Conservation (phyloP, 2,797 vertebrate genomes). For the Typhlichthys eigenmanni region DNA sequence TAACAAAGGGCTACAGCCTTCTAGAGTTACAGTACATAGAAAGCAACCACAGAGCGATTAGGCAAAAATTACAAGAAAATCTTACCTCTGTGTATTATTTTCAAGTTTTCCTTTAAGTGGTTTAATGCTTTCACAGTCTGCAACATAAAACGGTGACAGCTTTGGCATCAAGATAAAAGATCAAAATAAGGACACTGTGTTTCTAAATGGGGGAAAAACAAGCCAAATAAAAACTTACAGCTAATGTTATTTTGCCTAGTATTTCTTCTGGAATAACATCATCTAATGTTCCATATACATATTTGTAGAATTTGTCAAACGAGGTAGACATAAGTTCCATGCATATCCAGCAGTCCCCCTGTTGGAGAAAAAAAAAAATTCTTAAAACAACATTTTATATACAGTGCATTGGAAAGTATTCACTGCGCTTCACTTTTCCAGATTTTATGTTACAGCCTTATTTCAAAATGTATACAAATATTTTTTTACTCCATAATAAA, state of each 20-base stretch:
- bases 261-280: constrained; percentile 99
- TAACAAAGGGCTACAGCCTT: neutral
- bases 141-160: constrained; percentile 3
- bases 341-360: constrained; percentile 99
- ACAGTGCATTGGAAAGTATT: neutral
- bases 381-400: neutral
- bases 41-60: neutral
- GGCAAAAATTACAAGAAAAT: neutral
- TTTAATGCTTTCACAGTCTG: constrained; percentile 99
- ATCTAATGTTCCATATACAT: constrained; percentile 98
- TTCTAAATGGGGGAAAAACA: neutral
- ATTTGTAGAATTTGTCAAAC: constrained; percentile 99
- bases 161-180: neutral
- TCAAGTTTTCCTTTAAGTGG: constrained; percentile 99
- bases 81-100: constrained; percentile 99
- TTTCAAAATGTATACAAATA: too few species aligned
- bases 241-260: constrained; percentile 99
- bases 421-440: neutral
- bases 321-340: constrained; percentile 99
- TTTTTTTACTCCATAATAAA: too few species aligned
- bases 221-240: constrained; percentile 82
- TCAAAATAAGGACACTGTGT: neutral
- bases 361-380: constrained; percentile 27
- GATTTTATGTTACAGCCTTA: too few species aligned
- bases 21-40: neutral